Base-by-base conservation (phyloP, 1,140 invertebrate genomes). In the Riptortus pedestris region DNA sequence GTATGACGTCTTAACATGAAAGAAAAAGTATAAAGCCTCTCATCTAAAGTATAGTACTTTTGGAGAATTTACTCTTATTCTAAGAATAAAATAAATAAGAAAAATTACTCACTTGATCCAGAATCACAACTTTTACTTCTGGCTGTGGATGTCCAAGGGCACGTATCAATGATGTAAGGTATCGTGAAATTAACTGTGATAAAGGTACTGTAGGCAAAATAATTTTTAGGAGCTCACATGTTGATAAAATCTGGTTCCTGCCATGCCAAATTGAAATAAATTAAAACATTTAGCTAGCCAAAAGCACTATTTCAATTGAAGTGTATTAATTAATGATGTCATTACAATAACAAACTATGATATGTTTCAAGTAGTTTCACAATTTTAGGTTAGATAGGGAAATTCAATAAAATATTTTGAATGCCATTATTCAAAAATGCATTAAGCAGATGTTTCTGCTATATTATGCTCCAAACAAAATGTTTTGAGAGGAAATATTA, bases 181-280 rank as follows among this genome's bases (percentile, higher is more conserved):
- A 79, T 22, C 71, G 71, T 31, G 70, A 66, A 52, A 79, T 71
- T 12, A 79, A 66, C 27, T 71, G 68, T 4, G 72, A 73, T 16
- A 75, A 71, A 51, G 75, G 73, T 4, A 77, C 66, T 5, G 72
- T 60, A 11, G 67, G 66, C 28, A 79, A 70, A 12, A 80, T 38
- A 11, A 68, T 67, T 38, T 71, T 71, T 11, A 80, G 66, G 27
- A 77, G 69, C n/a, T 78, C 73, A 66, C 78, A 79, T 65, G 77
- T 68, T 47, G 76, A 67, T 27, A 74, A 66, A 45, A 76, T 68
- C 45, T 74, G 72, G 48, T 75, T 70, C 52, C 79, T 81, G 70
- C 29, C n/a, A n/a, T n/a, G n/a, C n/a, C n/a, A n/a, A n/a, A n/a
- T n/a, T n/a, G n/a, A n/a, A n/a, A 74, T 72, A 43, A 65, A 57